Base-by-base conservation (phyloP, 2,888 invertebrate species). In the Alcis repandata region DNA sequence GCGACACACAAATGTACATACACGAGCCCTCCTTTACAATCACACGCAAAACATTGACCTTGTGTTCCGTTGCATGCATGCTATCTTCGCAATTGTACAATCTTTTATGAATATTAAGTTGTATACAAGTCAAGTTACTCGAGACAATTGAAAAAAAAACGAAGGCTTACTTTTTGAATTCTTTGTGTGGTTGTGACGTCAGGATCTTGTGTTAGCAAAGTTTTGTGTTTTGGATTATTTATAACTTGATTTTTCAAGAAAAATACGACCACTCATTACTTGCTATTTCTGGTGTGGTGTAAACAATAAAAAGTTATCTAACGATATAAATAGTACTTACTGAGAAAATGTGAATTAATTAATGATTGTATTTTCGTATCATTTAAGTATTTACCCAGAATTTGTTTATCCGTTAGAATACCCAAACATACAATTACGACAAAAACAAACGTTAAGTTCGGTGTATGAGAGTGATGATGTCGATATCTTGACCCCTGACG, bases 31-130 rank as follows among this genome's bases (percentile, higher is more conserved):
- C 56, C 27, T 45, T 40, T 22, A 38, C 46, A 58, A 45, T 43
- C 59, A 56, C 48, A 63, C 57, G 59, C 48, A 38, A 49, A 62
- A 54, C 64, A 59, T 54, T 64, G 64, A 64, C 64, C 64, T 64
- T 59, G 53, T 40, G 22, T 59, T 45, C 13, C 22, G 57, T 63
- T 57, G 45, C 48, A 62, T 45, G 46, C 45, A 58, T 36, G 43
- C 11, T 63, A 59, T 56, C 58, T 67, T 32, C 45, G 46, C 45
- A 46, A 1, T 38, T 52, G 49, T 38, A 32, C 52, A 65, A 59
- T 61, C 58, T 27, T 65, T 59, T 19, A 53, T 32, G 48, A 22
- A 43, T 43, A 48, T 58, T 59, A 41, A 40, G 17, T 32, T 41
- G 19, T 38, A 20, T 52, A 52, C 10, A 27, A 41, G 27, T 40